Conservation (phyloP, 2,888 invertebrate species). For the Callyntrura guangdongensis region DNA sequence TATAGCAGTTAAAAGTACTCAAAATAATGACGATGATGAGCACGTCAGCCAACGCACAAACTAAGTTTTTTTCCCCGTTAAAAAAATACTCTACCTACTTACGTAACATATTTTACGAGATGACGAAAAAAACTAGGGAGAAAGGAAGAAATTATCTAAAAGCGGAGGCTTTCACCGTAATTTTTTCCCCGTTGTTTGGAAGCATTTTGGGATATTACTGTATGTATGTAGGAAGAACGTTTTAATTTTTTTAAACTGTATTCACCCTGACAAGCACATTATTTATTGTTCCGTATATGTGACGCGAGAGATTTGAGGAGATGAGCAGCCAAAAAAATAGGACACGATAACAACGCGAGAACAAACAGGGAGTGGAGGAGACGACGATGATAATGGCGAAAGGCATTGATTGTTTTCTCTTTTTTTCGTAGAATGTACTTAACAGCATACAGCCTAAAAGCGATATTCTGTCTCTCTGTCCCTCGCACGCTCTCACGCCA, state of each 20-base stretch:
- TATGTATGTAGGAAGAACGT: no score
- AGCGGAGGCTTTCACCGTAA: slow-evolving; percentile 3
- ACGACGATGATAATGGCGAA: slow-evolving; percentile 29
- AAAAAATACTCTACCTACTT: slow-evolving; percentile 6
- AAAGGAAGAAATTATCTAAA: neutral
- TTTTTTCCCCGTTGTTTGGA: neutral
- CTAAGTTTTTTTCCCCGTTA: slow-evolving; percentile 27
- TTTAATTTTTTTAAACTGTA: slow-evolving; percentile 26
- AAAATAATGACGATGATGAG: slow-evolving; percentile 36
- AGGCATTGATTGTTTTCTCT: slow-evolving; percentile 39
- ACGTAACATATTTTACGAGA: slow-evolving; percentile 37
- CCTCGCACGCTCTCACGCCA: neutral
- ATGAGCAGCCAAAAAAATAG: slow-evolving; percentile 30
- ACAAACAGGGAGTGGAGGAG: neutral
- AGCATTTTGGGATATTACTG: neutral
- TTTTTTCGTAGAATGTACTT: neutral
- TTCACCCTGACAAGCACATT: slow-evolving; percentile 36
- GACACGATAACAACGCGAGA: slow-evolving; percentile 1
- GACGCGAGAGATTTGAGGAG: slow-evolving; percentile 40
- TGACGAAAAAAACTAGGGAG: neutral
- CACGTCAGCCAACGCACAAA: slow-evolving; percentile 12
- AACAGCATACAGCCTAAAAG: slow-evolving; percentile 26
- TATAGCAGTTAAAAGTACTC: slow-evolving; percentile 48
- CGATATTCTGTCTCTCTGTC: slow-evolving; percentile 31
- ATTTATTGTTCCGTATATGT: slow-evolving; percentile 45